A percentile compares a stretch with the other conserved stretches of the same genome.
These are phyloP conservation scores for Dendrolimus punctatus DNA, from an alignment of 1,140 invertebrate genomes.

Conservation along the genomic window DNA sequence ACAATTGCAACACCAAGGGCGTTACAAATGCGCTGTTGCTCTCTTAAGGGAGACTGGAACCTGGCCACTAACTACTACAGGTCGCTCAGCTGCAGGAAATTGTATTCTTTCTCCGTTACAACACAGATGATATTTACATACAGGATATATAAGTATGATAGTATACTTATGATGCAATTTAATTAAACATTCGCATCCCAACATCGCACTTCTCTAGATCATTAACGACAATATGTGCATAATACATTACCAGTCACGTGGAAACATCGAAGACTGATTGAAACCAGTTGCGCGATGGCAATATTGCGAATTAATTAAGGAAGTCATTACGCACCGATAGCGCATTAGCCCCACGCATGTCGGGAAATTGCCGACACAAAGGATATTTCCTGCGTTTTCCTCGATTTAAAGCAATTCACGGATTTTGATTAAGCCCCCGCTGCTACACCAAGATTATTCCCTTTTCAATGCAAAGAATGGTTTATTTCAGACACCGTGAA, in stretches of 20 bases:
- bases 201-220: too few relatives aligned
- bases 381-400: slow-evolving; percentile 68
- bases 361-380: slow-evolving; percentile 65
- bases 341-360: slow-evolving; percentile 59
- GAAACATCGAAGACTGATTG: not conserved
- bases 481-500: slow-evolving; percentile 65
- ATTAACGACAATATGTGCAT: too few relatives aligned
- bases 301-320: slow-evolving; percentile 70
- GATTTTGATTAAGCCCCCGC: slow-evolving; percentile 68
- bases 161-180: too few relatives aligned
- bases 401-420: slow-evolving; percentile 69
- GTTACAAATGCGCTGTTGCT: too few relatives aligned
- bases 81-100: too few relatives aligned
- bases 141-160: too few relatives aligned
- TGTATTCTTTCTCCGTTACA: too few relatives aligned
- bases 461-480: slow-evolving; percentile 67
- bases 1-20: too few relatives aligned
- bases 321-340: slow-evolving; percentile 68
- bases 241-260: not conserved
- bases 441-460: slow-evolving; percentile 65
- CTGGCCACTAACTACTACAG: too few relatives aligned
- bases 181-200: too few relatives aligned
- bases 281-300: slow-evolving; percentile 14
- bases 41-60: too few relatives aligned
- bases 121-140: too few relatives aligned